Evolutionary conservation across 2,888 invertebrate genomes (phyloP).

Genomic region (Phlogophora meticulosa): DNA sequence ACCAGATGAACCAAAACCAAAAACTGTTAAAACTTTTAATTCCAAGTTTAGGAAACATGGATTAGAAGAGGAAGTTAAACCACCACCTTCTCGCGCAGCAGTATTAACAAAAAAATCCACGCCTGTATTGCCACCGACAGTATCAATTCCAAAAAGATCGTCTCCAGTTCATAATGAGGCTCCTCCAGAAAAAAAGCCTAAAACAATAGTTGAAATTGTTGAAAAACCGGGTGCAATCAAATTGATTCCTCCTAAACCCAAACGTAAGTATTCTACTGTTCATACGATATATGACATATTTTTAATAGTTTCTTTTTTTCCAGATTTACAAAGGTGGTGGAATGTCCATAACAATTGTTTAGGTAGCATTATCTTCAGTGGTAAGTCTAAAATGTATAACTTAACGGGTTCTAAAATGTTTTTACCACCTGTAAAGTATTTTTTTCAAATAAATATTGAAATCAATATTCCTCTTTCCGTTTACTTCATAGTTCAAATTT

Average conservation of each 20-base stretch:
- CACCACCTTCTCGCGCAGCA: constrained; percentile 94
- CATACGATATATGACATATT: constrained; percentile 61
- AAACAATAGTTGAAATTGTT: constrained; percentile 89
- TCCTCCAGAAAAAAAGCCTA: constrained; percentile 95
- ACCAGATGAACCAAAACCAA: constrained; percentile 94
- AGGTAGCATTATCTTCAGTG: constrained; percentile 80
- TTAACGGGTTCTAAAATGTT: constrained; percentile 83
- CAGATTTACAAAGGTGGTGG: constrained; percentile 79
- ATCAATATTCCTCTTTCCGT: constrained; percentile 83
- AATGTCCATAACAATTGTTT: constrained; percentile 73
- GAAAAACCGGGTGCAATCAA: constrained; percentile 96
- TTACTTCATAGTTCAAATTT: constrained; percentile 64
- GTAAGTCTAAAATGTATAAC: constrained; percentile 90
- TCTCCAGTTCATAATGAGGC: constrained; percentile 88
- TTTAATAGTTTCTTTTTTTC: constrained; percentile 85
- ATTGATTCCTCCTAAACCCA: constrained; percentile 96
- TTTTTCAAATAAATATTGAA: constrained; percentile 88
- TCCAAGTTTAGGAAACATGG: constrained; percentile 98
- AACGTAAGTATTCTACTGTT: constrained; percentile 94
- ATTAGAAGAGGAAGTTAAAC: constrained; percentile 96
- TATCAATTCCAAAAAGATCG: constrained; percentile 87
- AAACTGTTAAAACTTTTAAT: constrained; percentile 97
- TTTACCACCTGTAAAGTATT: constrained; percentile 83
- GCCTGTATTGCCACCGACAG: constrained; percentile 85
- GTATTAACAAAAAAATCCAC: constrained; percentile 91